A percentile compares a stretch with the other conserved stretches of the same genome.
Evolutionary conservation across 2,113 vertebrate species (phyloP).

Genomic region (Cephalophus harveyi): DNA sequence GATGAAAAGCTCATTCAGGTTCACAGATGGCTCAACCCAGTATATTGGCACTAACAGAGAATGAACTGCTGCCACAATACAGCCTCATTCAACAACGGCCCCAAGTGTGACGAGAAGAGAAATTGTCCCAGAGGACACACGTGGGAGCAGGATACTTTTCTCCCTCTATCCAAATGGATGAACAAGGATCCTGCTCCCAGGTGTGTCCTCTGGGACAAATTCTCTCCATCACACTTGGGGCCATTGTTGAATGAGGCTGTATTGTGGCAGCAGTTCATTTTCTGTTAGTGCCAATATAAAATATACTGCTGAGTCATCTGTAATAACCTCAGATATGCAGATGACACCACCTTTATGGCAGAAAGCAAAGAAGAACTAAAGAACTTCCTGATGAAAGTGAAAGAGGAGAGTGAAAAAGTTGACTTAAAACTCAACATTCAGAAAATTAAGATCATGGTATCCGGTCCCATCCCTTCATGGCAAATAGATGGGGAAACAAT

Average conservation of each 20-base stretch:
- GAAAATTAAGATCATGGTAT: background rate
- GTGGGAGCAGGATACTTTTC: background rate
- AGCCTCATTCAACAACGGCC: background rate
- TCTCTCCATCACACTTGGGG: background rate
- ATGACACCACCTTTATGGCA: background rate
- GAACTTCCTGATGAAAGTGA: background rate
- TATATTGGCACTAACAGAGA: background rate
- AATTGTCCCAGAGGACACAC: background rate
- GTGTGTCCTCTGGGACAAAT: background rate
- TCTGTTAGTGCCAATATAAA: background rate
- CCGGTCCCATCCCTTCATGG: background rate
- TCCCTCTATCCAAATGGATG: too few relatives aligned
- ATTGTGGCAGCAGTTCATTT: background rate
- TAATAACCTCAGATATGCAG: background rate
- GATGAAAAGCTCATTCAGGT: background rate
- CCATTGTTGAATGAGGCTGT: background rate
- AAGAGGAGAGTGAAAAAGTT: background rate
- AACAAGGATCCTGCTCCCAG: background rate
- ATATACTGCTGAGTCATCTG: background rate
- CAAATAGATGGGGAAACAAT: background rate
- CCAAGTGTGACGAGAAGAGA: background rate
- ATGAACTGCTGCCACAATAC: background rate
- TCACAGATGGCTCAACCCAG: background rate
- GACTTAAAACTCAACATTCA: background rate
- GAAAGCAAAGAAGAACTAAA: background rate